Base-by-base conservation (phyloP, 2,888 invertebrate genomes). In the Pammene fasciana region DNA sequence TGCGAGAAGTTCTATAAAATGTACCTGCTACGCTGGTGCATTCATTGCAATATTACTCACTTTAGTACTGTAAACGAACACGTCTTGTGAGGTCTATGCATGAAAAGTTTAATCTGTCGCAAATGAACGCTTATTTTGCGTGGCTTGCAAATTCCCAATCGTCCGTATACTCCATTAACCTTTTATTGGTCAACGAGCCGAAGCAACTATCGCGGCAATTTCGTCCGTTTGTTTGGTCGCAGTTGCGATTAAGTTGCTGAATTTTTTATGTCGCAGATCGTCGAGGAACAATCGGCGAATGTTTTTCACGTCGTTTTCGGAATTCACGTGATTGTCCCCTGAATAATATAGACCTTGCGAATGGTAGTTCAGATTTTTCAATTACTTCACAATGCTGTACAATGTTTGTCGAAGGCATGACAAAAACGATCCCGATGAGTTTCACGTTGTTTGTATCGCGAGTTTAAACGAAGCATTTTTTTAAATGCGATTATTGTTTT, bases 301-400 rank as follows among this genome's bases (percentile, higher is more conserved):
- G 88, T 89, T 91, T 89, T 90, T 88, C 86, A 81, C 81, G 77
- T 87, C 89, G 90, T 89, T 92, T 91, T 91, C 88, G 84, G 81
- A 83, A 86, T 88, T 82, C 86, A 86, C 88, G 79, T 89, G 89
- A 92, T 91, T 92, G 91, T 89, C 85, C 76, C 76, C 76, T 92
- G 88, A 92, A 92, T 92, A 89, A 90, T 91, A 79, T 74, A 92
- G 84, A 72, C 72, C 73, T 73, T 70, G 74, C 75, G 75, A 81
- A 78, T 82, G 79, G 88, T 88, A 87, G 87, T 87, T 87, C 81
- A 81, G 83, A 90, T 87, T 92, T 90, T 91, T 90, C 90, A 90
- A 92, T 92, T 91, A 92, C 85, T 84, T 84, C 82, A 89, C 88
- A 90, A 90, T 88, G 85, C 74, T 73, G 71, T 74, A 75, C 62